Percentiles rank a stretch among this genome's conserved stretches.
These are phyloP conservation scores for Chironomus riparius DNA, from an alignment of 2,888 invertebrate genomes.

Conservation along the genomic window DNA sequence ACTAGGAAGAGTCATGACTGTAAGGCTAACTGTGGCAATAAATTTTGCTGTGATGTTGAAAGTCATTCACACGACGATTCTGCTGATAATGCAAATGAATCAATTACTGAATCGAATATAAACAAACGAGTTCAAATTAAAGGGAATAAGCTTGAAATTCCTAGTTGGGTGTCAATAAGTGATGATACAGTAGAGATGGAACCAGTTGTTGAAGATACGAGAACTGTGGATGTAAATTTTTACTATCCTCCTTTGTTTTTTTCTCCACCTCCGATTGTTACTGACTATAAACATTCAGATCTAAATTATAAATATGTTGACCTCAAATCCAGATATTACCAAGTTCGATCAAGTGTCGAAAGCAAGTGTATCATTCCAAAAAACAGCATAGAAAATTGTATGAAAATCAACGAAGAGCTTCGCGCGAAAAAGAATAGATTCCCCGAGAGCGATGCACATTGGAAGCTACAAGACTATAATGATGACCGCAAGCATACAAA, in stretches of 20 bases:
- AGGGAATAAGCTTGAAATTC: too few relatives aligned
- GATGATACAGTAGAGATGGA: too few relatives aligned
- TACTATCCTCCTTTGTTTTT: too few relatives aligned
- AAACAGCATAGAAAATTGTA: neutral
- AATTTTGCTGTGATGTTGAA: neutral
- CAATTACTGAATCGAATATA: neutral
- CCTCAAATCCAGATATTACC: too few relatives aligned
- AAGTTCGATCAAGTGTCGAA: neutral
- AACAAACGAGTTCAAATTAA: neutral
- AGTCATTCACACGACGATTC: neutral
- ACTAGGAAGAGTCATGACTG: neutral
- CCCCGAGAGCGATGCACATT: neutral
- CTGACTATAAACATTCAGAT: too few relatives aligned
- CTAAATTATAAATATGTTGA: too few relatives aligned
- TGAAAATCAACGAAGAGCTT: neutral
- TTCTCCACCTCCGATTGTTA: too few relatives aligned
- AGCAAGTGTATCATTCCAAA: neutral
- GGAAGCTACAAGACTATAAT: conserved; percentile 6
- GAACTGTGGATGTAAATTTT: too few relatives aligned
- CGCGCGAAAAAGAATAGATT: neutral
- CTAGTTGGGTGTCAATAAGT: too few relatives aligned
- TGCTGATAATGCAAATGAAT: neutral
- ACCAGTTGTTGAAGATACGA: too few relatives aligned
- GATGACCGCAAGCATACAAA: neutral
- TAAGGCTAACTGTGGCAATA: neutral